Percentiles rank a stretch among this genome's conserved stretches.
phyloP scores from a whole-genome alignment of 2,888 invertebrate species.

The Trichacis sp. region DNA sequence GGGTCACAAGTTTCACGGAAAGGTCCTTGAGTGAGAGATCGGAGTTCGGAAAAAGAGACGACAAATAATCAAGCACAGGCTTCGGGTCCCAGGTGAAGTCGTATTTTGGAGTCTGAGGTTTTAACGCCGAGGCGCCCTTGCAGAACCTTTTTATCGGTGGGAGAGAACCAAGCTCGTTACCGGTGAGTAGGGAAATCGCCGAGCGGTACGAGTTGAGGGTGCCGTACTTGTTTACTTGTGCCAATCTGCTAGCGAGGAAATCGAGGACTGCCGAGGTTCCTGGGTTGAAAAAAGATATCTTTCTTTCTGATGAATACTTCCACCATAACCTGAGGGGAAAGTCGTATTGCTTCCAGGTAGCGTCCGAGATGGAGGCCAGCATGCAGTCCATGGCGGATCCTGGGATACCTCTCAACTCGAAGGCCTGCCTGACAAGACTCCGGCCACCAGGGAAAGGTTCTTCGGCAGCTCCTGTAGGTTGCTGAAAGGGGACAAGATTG shows the following conservation, averaged over 20 bases:
- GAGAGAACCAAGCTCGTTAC: slow-evolving; percentile 5
- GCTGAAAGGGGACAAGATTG: slow-evolving; percentile 26
- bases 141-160: slow-evolving; percentile 21
- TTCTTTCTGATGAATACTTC: neutral
- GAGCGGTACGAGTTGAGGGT: slow-evolving; percentile 8
- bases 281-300: neutral
- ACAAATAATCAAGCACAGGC: slow-evolving; percentile 17
- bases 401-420: neutral
- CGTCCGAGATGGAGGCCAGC: slow-evolving; percentile 5
- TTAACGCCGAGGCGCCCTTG: slow-evolving; percentile 17
- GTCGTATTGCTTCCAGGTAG: slow-evolving; percentile 14
- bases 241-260: neutral
- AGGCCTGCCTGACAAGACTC: slow-evolving; percentile 15
- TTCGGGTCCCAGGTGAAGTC: slow-evolving; percentile 30
- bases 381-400: slow-evolving; percentile 5
- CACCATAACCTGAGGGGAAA: slow-evolving; percentile 1
- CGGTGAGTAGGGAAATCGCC: slow-evolving; percentile 13
- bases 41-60: slow-evolving; percentile 18
- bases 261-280: neutral
- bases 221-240: neutral
- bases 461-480: slow-evolving; percentile 6
- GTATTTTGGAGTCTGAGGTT: slow-evolving; percentile 29
- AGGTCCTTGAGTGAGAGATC: slow-evolving; percentile 18
- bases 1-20: slow-evolving; percentile 21
- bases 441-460: slow-evolving; percentile 19